Percentiles rank a stretch among this genome's conserved stretches.
Conservation (phyloP, 2,888 invertebrate species). For the Cancer borealis region DNA sequence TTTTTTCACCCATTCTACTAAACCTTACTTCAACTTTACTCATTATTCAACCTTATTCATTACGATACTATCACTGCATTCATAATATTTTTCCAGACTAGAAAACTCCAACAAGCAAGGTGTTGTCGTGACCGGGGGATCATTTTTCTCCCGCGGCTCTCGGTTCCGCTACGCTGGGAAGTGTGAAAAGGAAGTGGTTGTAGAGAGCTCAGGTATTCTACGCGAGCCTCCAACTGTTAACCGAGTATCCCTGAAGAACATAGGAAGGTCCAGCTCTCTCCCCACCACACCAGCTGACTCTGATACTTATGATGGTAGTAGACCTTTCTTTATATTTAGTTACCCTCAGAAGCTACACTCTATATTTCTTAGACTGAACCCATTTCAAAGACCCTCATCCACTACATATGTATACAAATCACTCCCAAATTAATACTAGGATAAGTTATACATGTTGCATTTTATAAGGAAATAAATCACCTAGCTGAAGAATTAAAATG, state of each 20-base stretch:
- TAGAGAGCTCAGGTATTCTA: constrained; percentile 73
- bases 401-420: constrained; percentile 27
- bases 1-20: no score
- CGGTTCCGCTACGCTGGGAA: constrained; percentile 77
- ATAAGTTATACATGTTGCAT: background rate
- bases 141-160: constrained; percentile 77
- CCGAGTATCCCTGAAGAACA: constrained; percentile 71
- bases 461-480: background rate
- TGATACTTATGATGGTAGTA: constrained; percentile 74
- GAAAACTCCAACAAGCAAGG: constrained; percentile 76
- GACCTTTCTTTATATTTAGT: constrained; percentile 33
- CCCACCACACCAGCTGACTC: constrained; percentile 76
- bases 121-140: constrained; percentile 77
- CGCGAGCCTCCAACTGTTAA: constrained; percentile 71
- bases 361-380: constrained; percentile 35
- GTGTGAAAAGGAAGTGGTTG: constrained; percentile 77
- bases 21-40: no score
- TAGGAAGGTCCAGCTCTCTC: constrained; percentile 75
- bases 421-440: constrained; percentile 14
- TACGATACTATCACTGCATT: background rate
- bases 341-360: constrained; percentile 27
- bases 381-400: constrained; percentile 6
- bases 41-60: no score
- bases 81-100: constrained; percentile 63
- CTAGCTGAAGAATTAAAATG: background rate